A percentile compares a stretch with the other conserved stretches of the same genome.
Conservation (phyloP, 2,888 invertebrate species). For the Amphipoea oculea region DNA sequence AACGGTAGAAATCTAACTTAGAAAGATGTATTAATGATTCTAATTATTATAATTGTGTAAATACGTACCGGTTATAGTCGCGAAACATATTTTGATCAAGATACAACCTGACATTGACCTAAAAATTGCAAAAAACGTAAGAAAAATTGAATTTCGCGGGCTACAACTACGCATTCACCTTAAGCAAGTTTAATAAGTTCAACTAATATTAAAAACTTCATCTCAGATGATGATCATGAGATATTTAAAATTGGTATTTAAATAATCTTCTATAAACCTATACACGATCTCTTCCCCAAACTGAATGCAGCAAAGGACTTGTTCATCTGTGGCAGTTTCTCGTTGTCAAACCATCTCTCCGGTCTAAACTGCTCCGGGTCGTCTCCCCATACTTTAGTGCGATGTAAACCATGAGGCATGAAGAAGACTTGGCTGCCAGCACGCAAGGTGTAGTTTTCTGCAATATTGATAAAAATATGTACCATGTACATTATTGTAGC, state of each 20-base stretch:
- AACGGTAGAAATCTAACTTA: too few species aligned
- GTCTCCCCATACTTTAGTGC: constrained; percentile 69
- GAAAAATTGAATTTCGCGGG: too few species aligned
- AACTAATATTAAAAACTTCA: neutral
- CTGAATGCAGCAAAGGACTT: constrained; percentile 61
- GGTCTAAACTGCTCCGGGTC: constrained; percentile 66
- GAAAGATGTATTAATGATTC: too few species aligned
- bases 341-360: constrained; percentile 70
- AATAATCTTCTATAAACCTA: constrained; percentile 23
- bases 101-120: too few species aligned
- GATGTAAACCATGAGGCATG: constrained; percentile 56
- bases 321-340: constrained; percentile 54
- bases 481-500: neutral
- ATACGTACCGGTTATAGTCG: too few species aligned
- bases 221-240: neutral
- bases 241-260: neutral
- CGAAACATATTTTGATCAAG: too few species aligned
- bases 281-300: constrained; percentile 64
- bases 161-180: neutral
- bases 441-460: constrained; percentile 65
- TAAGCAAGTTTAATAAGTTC: neutral
- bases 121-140: too few species aligned
- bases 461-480: constrained; percentile 8
- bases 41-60: too few species aligned
- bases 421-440: constrained; percentile 59